phyloP scores from a whole-genome alignment of 2,888 invertebrate species.

The Geophilus truncorum region DNA sequence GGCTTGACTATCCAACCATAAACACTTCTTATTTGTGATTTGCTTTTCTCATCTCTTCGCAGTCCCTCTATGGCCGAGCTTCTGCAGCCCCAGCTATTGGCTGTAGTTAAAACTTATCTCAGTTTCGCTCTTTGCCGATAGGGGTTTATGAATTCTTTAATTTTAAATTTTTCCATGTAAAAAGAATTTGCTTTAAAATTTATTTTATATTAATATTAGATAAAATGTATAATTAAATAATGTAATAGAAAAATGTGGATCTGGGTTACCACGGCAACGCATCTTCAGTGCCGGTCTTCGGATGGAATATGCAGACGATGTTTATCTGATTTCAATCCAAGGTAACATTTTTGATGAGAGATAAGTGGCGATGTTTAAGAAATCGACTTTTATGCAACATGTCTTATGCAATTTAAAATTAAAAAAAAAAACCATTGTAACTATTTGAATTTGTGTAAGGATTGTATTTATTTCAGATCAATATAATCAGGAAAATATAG shows the following conservation, averaged over 20 bases:
- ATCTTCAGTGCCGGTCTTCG: not conserved
- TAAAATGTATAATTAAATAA: no score
- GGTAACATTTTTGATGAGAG: not conserved
- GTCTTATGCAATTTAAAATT: not conserved
- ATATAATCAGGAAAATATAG: not conserved
- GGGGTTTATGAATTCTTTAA: not conserved
- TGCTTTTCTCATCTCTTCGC: not conserved
- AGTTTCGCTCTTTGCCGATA: not conserved
- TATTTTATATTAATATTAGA: no score
- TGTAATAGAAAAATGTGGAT: not conserved
- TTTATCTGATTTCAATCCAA: not conserved
- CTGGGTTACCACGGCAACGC: not conserved
- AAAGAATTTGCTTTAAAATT: no score
- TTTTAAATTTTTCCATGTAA: no score
- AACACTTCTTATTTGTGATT: not conserved
- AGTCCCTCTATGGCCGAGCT: not conserved
- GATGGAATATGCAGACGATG: not conserved
- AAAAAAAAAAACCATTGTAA: not conserved
- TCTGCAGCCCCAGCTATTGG: not conserved
- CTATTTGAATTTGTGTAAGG: no score
- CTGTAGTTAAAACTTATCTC: not conserved
- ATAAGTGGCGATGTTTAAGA: no score
- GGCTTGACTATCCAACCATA: constrained; percentile 25
- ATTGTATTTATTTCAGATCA: not conserved
- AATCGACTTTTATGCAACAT: not conserved